Evolutionary conservation across 2,113 vertebrate genomes (phyloP), one percentile per base, ranked within the genome.

Genomic region (Zosterops japonicus): DNA sequence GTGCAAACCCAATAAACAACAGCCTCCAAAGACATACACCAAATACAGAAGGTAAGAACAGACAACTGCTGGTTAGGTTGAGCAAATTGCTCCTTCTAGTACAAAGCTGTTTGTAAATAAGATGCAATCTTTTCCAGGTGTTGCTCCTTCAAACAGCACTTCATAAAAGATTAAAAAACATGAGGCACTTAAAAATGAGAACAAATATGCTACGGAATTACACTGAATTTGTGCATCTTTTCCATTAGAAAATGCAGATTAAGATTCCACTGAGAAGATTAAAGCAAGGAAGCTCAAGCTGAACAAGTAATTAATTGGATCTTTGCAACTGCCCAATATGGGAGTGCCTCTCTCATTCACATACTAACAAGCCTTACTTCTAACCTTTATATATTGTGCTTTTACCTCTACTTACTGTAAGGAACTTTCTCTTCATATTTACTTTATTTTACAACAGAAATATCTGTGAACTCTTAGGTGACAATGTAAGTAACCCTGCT

Each of bases 221-320:
- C 44, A 83, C 0, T 64, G 25, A 65, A 82, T 83, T 78, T 55
- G 36, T 44, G 70, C 49, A 59, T n/a, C n/a, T 11, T 72, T 91
- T 94, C 71, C 64, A 89, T 41, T 75, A 61, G 31, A 68, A 93
- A 84, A 89, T 56, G 25, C 31, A 91, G 74, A 76, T 79, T 82
- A 84, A 46, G 35, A 75, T 46, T 79, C 60, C 83, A 53, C 20
- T 49, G 36, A 82, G 65, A 89, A 68, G 36, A 76, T 79, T 71
- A 89, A 93, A 95, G 44, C 25, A 94, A 89, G 41, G n/a, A 87
- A 95, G 12, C 69, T 82, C 29, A 95, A 89, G 6, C 6, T 82
- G 61, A 89, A 72, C 31, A 65, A 74, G 9, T 53, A 80, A 89
- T 71, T 93, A 92, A 77, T 14, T 56, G 11, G 5, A 82, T 87